Base-by-base conservation (phyloP, 2,113 vertebrate genomes). In the Mustela nigripes region DNA sequence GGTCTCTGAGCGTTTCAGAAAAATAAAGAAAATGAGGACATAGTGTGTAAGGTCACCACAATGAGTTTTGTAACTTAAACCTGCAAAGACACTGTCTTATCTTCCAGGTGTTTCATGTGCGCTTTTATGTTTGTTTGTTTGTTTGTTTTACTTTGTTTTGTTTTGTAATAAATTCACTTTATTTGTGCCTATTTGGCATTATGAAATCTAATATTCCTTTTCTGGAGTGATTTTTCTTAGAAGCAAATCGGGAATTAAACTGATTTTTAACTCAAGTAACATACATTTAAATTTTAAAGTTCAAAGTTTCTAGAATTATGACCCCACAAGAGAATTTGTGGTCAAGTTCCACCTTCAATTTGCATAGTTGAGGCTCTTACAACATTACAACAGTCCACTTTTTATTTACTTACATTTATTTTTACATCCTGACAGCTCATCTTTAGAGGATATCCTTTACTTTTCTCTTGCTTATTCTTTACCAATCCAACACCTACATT, bases 221-320 rank as follows among this genome's bases (percentile, higher is more conserved):
- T 31, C 19, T 19, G n/a, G 31, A 50, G 31, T 88, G 50, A 45
- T 91, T 84, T 42, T 91, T 56, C 53, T 76, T 50, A 58, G n/a
- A 63, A 42, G 62, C 73, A 39, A 62, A 48, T 9, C 67, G 24
- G 21, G n/a, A 53, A 39, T 14, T n/a, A 80, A 45, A 60, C 15
- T 39, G 24, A 11, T 63, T 95, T 95, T 96, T 95, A 78, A 71
- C 2, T 63, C 42, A 36, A 63, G 31, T 28, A 48, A 60, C 11
- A 33, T 18, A 36, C 42, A 80, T 39, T 15, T 85, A 80, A 88
- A 80, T 33, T 74, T 33, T 60, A 28, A 31, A 33, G 16, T 63
- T 80, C 18, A 19, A 67, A 58, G 11, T 42, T 84, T 42, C 8
- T 33, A 56, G 24, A 39, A 18, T 7, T 65, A 2, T 3, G 5